A percentile compares a stretch with the other conserved stretches of the same genome.
Conservation (phyloP, 1,140 invertebrate species). For the Cylas formicarius region DNA sequence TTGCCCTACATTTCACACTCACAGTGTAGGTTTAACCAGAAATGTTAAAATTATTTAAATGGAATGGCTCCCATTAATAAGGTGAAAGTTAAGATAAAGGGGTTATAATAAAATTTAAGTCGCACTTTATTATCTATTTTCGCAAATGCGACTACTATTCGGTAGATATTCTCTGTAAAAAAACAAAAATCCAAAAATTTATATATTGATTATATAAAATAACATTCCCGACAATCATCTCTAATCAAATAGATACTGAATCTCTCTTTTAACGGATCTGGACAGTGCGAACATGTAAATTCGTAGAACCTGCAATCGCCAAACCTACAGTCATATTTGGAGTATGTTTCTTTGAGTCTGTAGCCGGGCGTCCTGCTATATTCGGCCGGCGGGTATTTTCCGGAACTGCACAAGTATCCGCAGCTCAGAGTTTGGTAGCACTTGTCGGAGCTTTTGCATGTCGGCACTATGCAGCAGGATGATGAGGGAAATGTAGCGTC, state of each 20-base stretch:
- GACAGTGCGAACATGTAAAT: conserved; percentile 2
- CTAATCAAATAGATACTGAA: conserved; percentile 2
- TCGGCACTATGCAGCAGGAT: conserved; percentile 16
- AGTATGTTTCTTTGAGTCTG: conserved; percentile 1
- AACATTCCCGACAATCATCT: conserved; percentile 5
- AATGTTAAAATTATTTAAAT: too few relatives aligned
- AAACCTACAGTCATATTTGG: conserved; percentile 6
- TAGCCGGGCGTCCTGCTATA: conserved; percentile 8
- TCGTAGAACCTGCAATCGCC: conserved; percentile 6
- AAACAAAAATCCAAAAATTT: too few relatives aligned
- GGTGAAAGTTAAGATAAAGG: too few relatives aligned
- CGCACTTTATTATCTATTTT: too few relatives aligned
- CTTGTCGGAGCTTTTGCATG: not conserved
- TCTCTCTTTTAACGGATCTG: not conserved
- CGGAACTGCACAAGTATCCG: conserved; percentile 15
- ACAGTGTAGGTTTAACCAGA: too few relatives aligned
- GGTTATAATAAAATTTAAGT: too few relatives aligned
- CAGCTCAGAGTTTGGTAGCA: conserved; percentile 13
- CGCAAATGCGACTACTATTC: too few relatives aligned
- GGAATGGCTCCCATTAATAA: too few relatives aligned
- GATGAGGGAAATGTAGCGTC: conserved; percentile 5
- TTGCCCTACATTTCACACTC: too few relatives aligned
- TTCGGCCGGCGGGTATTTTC: conserved; percentile 12
- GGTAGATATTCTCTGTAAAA: too few relatives aligned
- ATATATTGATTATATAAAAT: too few relatives aligned